Base-by-base conservation (phyloP, 2,888 invertebrate genomes). In the Phortica okadai region DNA sequence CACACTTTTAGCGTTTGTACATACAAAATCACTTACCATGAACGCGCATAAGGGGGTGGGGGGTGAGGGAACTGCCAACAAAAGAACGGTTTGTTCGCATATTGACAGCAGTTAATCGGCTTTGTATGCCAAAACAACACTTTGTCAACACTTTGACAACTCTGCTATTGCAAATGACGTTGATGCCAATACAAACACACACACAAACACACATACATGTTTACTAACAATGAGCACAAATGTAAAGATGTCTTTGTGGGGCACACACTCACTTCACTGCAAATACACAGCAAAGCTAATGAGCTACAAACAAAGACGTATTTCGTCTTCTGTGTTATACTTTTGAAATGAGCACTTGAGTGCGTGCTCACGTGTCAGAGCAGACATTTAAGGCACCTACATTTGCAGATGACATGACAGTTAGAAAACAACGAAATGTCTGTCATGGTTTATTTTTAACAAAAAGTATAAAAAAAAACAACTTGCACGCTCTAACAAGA, bases 221-320 rank as follows among this genome's bases (percentile, higher is more conserved):
- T 1, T 33, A 33, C 33, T 4, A 33, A 33, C 33, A 33, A 33
- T 33, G 14, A 50, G 50, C 50, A 50, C 50, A 50, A 50, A 50
- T 50, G 8, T 50, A 50, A 8, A 50, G 50, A 8, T 50, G 50
- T 14, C 10, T 50, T 50, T 50, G 8, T 50, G 16, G 1, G 58
- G 7, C 58, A 58, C 16, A 58, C 21, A 16, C 21, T 16, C 59
- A 59, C 8, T 6, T 14, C 21, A 64, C 25, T 2, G 41, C 41
- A 33, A 50, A 50, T 50, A 11, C 50, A 8, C 50, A 33, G 14
- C 41, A 33, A 25, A 64, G 45, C 50, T 69, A 69, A 69, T 69
- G 69, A 69, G 50, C 69, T 45, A 69, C 45, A 69, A 50, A 44
- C 21, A 21, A 50, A 33, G 64, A 64, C 64, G 33, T 69, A 56